A percentile compares a stretch with the other conserved stretches of the same genome.
These are phyloP conservation scores for Teinopalpus imperialis DNA, from an alignment of 2,888 invertebrate genomes.

Conservation along the genomic window DNA sequence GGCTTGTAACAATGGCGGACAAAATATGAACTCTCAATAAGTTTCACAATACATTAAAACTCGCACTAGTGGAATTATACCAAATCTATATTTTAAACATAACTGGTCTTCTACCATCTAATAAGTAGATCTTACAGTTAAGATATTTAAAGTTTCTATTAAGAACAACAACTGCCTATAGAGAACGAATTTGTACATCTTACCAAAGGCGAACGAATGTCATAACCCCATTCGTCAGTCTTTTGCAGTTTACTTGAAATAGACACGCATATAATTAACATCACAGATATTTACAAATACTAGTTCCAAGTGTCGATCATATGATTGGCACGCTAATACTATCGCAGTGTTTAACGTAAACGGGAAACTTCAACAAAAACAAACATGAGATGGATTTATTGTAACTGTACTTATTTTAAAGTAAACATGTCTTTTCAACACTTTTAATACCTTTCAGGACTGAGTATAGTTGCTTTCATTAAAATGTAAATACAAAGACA, in stretches of 20 bases:
- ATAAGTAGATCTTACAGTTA: slow-evolving; percentile 4
- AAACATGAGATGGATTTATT: no score
- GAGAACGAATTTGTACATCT: slow-evolving; percentile 29
- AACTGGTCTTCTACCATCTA: slow-evolving; percentile 4
- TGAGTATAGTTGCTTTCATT: no score
- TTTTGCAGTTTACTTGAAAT: slow-evolving; percentile 13
- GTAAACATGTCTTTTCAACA: no score
- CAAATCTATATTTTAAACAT: slow-evolving; percentile 8
- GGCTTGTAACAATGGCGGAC: slow-evolving; percentile 1
- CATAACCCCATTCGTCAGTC: slow-evolving; percentile 10
- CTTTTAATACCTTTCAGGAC: no score
- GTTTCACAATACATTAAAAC: not conserved
- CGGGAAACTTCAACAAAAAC: no score
- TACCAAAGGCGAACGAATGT: slow-evolving; percentile 24
- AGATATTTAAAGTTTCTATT: slow-evolving; percentile 15
- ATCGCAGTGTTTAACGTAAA: no score
- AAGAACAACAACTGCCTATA: slow-evolving; percentile 21
- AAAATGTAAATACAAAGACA: no score
- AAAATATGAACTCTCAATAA: slow-evolving; percentile 5
- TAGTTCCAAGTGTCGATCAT: not conserved
- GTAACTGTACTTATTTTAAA: no score
- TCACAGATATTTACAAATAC: slow-evolving; percentile 25
- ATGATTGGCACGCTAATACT: not conserved
- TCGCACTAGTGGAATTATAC: slow-evolving; percentile 7
- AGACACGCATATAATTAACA: slow-evolving; percentile 16